A percentile compares a stretch with the other conserved stretches of the same genome.
Conservation (phyloP, 2,888 invertebrate species). For the Drosophila quinaria region DNA sequence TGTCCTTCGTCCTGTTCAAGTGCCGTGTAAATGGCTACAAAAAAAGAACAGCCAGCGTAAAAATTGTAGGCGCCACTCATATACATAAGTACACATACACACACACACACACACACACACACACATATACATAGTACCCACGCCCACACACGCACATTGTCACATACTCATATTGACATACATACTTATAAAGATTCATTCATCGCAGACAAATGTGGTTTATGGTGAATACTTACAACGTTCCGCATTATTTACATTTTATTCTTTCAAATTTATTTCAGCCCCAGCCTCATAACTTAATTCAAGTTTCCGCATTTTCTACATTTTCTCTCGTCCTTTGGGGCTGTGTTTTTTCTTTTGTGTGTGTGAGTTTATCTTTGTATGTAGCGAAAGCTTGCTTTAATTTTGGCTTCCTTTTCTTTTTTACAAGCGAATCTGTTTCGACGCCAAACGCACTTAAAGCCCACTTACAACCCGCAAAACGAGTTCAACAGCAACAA, state of each 20-base stretch:
- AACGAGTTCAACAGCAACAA: conserved; percentile 15
- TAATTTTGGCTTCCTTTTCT: conserved; percentile 24
- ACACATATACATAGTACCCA: background rate
- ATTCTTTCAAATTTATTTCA: conserved; percentile 67
- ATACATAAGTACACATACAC: conserved; percentile 3
- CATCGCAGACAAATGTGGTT: conserved; percentile 42
- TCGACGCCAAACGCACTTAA: conserved; percentile 21
- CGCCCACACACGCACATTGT: background rate
- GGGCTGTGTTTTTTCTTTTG: conserved; percentile 24
- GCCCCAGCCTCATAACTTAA: conserved; percentile 62
- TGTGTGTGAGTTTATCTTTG: conserved; percentile 22
- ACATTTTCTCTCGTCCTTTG: conserved; percentile 17
- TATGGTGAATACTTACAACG: conserved; percentile 43
- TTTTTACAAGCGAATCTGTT: conserved; percentile 14
- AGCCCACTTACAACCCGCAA: conserved; percentile 20
- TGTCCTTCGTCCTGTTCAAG: conserved; percentile 36
- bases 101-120: background rate
- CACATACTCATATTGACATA: background rate
- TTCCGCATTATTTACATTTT: conserved; percentile 66
- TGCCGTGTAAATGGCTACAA: conserved; percentile 66
- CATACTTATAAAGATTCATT: conserved; percentile 25
- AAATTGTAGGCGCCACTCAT: conserved; percentile 11
- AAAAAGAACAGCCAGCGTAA: conserved; percentile 28
- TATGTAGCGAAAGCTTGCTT: conserved; percentile 7
- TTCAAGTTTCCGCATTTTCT: conserved; percentile 49